phyloP scores from a whole-genome alignment of 92 coral and sea anemone genomes.

The Palythoa grandiflora region DNA sequence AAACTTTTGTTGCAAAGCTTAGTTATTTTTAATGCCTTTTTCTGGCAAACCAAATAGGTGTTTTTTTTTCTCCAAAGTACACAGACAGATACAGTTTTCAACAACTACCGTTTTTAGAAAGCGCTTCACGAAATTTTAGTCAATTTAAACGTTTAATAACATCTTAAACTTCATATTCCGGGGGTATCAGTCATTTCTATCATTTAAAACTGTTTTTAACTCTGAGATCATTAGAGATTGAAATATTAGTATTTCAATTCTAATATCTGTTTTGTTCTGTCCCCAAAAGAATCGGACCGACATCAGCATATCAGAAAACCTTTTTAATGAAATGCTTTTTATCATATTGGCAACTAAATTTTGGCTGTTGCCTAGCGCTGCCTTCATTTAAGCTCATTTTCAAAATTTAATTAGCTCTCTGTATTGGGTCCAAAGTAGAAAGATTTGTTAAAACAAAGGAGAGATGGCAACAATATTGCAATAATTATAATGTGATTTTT shows the following conservation, averaged over 20 bases:
- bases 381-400: slow-evolving; percentile 5
- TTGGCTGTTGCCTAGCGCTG: slow-evolving; percentile 25
- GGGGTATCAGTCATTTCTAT: neutral
- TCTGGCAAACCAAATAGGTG: too few species aligned
- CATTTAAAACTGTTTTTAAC: neutral
- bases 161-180: neutral
- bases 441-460: slow-evolving; percentile 9
- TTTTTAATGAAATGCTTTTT: neutral
- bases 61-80: too few species aligned
- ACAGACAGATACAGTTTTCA: too few species aligned
- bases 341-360: neutral
- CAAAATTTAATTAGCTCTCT: slow-evolving; percentile 16
- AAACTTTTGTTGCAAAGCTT: neutral
- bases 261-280: neutral
- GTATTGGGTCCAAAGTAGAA: slow-evolving; percentile 22
- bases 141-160: neutral
- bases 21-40: too few species aligned
- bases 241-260: neutral
- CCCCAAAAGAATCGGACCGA: neutral
- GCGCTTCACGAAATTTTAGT: too few species aligned
- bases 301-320: neutral
- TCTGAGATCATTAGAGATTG: neutral
- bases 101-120: too few species aligned
- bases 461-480: slow-evolving; percentile 1
- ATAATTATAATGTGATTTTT: slow-evolving; percentile 10